Conservation (phyloP, 2,888 invertebrate genomes). For the Ophion ellenae region DNA sequence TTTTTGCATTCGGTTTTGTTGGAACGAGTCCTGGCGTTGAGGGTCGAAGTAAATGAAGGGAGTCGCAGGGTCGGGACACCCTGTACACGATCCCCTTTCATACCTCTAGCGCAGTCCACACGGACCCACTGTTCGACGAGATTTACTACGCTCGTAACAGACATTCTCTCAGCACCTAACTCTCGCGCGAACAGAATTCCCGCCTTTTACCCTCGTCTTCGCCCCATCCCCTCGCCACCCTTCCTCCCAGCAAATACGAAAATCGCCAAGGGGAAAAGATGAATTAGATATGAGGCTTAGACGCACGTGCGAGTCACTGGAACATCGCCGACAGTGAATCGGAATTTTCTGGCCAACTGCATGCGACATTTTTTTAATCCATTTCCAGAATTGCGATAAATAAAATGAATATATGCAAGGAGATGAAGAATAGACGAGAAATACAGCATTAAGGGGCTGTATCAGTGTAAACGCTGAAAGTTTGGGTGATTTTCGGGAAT, state of each 20-base stretch:
- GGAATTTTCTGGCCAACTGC: slow-evolving; percentile 23
- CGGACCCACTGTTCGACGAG: slow-evolving; percentile 3
- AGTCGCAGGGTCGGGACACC: neutral
- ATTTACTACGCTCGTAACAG: slow-evolving; percentile 38
- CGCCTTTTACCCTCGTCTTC: neutral
- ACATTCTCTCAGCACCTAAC: slow-evolving; percentile 51
- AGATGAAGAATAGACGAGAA: neutral
- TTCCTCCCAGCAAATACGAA: neutral
- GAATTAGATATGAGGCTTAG: slow-evolving; percentile 42
- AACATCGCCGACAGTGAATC: slow-evolving; percentile 28
- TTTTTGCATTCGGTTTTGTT: neutral
- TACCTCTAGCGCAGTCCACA: slow-evolving; percentile 9
- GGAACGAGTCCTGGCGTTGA: neutral
- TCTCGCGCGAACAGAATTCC: slow-evolving; percentile 28
- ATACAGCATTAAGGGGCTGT: neutral
- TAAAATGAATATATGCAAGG: neutral
- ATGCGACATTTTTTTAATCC: slow-evolving; percentile 5
- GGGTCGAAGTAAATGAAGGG: neutral
- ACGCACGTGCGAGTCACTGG: slow-evolving; percentile 27
- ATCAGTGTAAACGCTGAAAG: no score
- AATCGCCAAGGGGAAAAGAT: slow-evolving; percentile 44
- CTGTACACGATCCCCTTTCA: slow-evolving; percentile 15
- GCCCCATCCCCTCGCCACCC: neutral
- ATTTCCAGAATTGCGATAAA: neutral
- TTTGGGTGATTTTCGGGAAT: no score